Evolutionary conservation across 2,888 invertebrate genomes (phyloP).

Genomic region (Didymodactylos carnosus): DNA sequence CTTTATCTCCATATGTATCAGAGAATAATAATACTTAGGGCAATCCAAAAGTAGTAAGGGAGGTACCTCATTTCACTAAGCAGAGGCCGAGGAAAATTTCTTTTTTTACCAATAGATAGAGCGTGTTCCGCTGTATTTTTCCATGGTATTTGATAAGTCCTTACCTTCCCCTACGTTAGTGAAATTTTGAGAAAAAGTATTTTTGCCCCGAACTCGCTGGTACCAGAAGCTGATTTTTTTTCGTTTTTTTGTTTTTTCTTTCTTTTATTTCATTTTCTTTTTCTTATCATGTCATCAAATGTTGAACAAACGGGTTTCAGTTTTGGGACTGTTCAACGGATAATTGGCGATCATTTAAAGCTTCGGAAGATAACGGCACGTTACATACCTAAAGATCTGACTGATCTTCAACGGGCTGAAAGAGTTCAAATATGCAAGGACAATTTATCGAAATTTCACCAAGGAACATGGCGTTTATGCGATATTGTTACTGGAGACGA

Average conservation of each 20-base stretch:
- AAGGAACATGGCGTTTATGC: background rate
- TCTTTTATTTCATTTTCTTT: no score
- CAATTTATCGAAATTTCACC: background rate
- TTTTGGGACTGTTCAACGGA: background rate
- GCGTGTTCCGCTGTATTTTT: background rate
- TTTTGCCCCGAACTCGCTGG: background rate
- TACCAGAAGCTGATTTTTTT: no score
- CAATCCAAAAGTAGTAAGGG: no score
- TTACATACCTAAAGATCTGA: background rate
- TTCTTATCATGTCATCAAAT: background rate
- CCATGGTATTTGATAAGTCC: no score
- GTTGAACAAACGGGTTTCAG: background rate
- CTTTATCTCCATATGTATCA: background rate
- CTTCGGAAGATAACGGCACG: background rate
- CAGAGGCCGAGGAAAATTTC: no score
- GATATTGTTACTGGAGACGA: background rate
- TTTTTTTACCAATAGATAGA: background rate
- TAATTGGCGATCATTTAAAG: background rate
- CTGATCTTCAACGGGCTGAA: background rate
- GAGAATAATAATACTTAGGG: background rate
- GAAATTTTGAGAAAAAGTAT: background rate
- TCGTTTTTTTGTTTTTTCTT: no score
- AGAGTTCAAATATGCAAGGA: background rate
- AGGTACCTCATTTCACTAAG: background rate
- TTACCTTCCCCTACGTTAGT: no score